Base-by-base conservation (phyloP, 1,140 invertebrate genomes). In the Drosophila pectinifera region DNA sequence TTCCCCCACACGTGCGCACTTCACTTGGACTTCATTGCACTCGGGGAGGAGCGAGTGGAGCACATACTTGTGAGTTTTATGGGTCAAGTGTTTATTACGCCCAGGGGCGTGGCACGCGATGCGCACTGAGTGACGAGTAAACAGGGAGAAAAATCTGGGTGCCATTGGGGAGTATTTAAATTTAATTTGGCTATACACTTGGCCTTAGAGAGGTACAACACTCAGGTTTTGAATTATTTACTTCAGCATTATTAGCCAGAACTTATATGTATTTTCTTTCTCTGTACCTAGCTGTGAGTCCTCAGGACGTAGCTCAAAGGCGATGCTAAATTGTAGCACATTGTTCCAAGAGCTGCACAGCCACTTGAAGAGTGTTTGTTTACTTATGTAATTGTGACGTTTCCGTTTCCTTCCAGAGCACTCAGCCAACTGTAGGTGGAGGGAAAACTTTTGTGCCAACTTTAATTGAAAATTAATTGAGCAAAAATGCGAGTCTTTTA, bases 1-100 rank as follows among this genome's bases (percentile, higher is more conserved):
- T 34, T 28, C 62, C 48, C 54, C 80, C 56, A 73, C 75, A 88
- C 84, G 79, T 86, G 80, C 57, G 72, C 70, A 86, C 83, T 88
- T 86, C 75, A 89, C 84, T 86, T 88, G 84, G 83, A 86, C 83
- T 86, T 86, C 82, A 86, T 83, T 86, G 75, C 82, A 79, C 84
- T 88, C 62, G 58, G 55, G 69, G 53, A 82, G 56, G 22, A 54
- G 38, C 56, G 80, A 80, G 78, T 79, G 73, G 75, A 82, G 83
- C 69, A 54, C 82, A 74, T 62, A 85, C 81, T 86, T 82, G 74
- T 67, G 62, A 79, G 80, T 83, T 72, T 86, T 86, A 86, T 89
- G 84, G 83, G 83, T 86, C 83, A 86, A 86, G 83, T 88, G 83
- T 83, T 89, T 88, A 86, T 86, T 86, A 86, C 79, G 83, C 84